phyloP scores from a whole-genome alignment of 2,888 invertebrate species.

The Torymus tubicola region DNA sequence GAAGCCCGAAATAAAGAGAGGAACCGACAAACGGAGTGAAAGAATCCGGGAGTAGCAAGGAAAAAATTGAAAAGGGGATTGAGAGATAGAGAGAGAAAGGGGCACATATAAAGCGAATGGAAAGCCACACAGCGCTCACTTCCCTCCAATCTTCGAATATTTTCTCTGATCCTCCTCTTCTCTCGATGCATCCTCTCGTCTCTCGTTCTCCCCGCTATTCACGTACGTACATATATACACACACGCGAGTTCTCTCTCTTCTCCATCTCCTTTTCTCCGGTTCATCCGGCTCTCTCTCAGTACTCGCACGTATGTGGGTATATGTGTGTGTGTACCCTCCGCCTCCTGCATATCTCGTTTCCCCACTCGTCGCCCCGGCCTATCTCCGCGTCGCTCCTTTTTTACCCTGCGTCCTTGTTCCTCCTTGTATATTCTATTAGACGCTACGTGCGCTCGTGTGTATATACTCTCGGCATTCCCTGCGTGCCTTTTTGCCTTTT shows the following conservation, averaged over 20 bases:
- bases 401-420: constrained; percentile 51
- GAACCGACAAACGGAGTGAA: background rate
- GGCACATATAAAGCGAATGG: background rate
- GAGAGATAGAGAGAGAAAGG: constrained; percentile 25
- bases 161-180: constrained; percentile 29
- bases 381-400: constrained; percentile 42
- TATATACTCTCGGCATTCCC: constrained; percentile 41
- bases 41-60: background rate
- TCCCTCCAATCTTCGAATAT: constrained; percentile 39
- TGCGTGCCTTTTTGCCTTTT: constrained; percentile 6
- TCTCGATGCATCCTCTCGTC: background rate
- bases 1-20: background rate
- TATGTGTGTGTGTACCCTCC: background rate
- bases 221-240: background rate
- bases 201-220: constrained; percentile 33
- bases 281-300: constrained; percentile 22
- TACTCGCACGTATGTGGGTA: no score
- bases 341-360: constrained; percentile 52
- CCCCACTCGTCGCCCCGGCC: constrained; percentile 11
- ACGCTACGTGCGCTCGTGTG: constrained; percentile 27
- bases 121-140: constrained; percentile 9
- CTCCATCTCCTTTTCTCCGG: constrained; percentile 33
- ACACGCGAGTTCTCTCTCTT: constrained; percentile 31
- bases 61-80: constrained; percentile 23
- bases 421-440: constrained; percentile 56